Base-by-base conservation (phyloP, 2,888 invertebrate species). In the Sussaba pulchella region DNA sequence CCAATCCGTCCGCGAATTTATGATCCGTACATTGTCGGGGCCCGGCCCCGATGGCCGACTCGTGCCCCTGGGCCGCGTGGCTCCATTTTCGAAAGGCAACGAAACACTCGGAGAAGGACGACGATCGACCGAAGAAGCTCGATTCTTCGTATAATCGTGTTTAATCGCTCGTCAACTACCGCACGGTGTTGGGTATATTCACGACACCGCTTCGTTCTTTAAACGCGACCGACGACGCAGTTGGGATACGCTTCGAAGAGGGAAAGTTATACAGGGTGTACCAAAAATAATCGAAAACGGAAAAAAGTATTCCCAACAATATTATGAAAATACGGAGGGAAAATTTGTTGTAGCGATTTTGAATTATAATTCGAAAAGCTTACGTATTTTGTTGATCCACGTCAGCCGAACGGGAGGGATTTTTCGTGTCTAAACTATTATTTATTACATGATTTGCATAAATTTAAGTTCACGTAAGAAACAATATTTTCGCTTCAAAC, bases 1-100 rank as follows among this genome's bases (percentile, higher is more conserved):
- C 80, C 80, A 39, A 80, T 75, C 80, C 71, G 75, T 80, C 80
- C 71, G 61, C 80, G 80, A 80, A 75, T 80, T 81, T 81, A 81
- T 76, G 76, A 76, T 76, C 72, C 67, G 72, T 67, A 81, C 80
- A 76, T 66, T 81, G 80, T 76, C 41, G 80, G 63, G 31, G 4
- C 31, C 31, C 31, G 31, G 31, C 31, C 31, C 4, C 2, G 31
- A 31, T 31, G 31, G 31, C 6, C 2, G 76, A 57, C 72, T 72
- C 76, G 61, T 63, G 71, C 36, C 66, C 70, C 41, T 17, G 57
- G 47, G 61, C 10, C 19, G 50, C 54, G 19, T 26, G 78, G 63
- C 54, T 57, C 63, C 59, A 45, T 63, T 70, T 57, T 74, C 64
- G 31, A 41, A 36, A 39, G 52, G 21, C 31, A 17, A 50, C 43